Evolutionary conservation across 2,888 invertebrate species (phyloP).

Genomic region (Rhorus exstirpatorius): DNA sequence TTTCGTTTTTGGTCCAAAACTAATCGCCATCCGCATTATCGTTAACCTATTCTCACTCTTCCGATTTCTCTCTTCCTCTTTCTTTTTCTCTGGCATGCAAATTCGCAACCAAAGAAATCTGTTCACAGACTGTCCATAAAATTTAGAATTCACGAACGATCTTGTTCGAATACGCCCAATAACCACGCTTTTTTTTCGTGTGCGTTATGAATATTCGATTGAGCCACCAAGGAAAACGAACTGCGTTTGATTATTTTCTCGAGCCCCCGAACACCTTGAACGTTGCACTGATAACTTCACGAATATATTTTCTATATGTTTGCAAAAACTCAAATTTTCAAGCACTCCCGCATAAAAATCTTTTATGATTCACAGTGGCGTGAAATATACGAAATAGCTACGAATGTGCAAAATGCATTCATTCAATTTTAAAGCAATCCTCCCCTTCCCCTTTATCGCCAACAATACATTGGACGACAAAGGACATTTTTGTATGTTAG

Average conservation of each 20-base stretch:
- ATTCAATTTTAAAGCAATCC: too few relatives aligned
- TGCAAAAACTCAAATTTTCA: neutral
- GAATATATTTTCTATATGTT: neutral
- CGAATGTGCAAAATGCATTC: too few relatives aligned
- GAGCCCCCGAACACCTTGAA: constrained; percentile 16
- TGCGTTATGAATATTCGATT: constrained; percentile 69
- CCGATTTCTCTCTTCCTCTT: constrained; percentile 19
- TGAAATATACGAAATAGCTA: too few relatives aligned
- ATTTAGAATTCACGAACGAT: constrained; percentile 65
- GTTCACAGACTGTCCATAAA: constrained; percentile 50
- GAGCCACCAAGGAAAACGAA: constrained; percentile 51
- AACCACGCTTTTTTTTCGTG: constrained; percentile 37
- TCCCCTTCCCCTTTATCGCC: too few relatives aligned
- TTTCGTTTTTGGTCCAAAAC: neutral
- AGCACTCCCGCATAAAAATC: too few relatives aligned
- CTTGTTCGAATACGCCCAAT: constrained; percentile 53
- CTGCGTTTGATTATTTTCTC: constrained; percentile 60
- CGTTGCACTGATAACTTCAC: constrained; percentile 23
- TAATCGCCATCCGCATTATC: constrained; percentile 41
- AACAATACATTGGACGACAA: too few relatives aligned
- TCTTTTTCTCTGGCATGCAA: constrained; percentile 42
- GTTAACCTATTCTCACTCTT: constrained; percentile 30
- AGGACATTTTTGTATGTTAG: too few relatives aligned
- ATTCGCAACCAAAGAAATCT: constrained; percentile 46
- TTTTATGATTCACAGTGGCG: too few relatives aligned